Base-by-base conservation (phyloP, 1,140 invertebrate genomes). In the Caerostris darwini region DNA sequence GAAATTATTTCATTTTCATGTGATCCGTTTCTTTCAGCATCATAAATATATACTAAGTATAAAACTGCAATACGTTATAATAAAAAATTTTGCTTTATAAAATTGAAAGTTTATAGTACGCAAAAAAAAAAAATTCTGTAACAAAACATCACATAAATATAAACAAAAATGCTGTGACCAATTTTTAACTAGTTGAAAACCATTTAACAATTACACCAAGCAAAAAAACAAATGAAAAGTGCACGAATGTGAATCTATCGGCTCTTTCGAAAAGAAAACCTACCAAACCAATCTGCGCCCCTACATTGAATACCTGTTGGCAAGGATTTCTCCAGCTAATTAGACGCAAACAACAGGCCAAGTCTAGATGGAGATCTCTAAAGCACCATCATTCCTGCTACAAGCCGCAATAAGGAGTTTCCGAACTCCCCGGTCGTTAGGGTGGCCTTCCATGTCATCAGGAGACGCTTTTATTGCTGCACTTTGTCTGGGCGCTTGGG, bases 231-330 rank as follows among this genome's bases (percentile, higher is more conserved):
- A 6, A 67, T 17, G 14, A 67, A 5, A 14, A 17, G 14, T 67
- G 12, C 61, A 17, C 12, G 14, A 67, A n/a, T n/a, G 14, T 6
- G 61, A 6, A 5, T 67, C n/a, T n/a, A 14, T 17, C 10, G 61
- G n/a, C 14, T 17, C n/a, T 17, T 67, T 67, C 61, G 61, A 67
- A n/a, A 17, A 2, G n/a, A 67, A n/a, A n/a, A 67, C 17, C 14
- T 4, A n/a, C 61, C 14, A 67, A 34, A 34, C 14, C 61, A 67
- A n/a, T 67, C 17, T 10, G 61, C 14, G 14, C 61, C 14, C n/a
- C 61, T 17, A n/a, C 61, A 67, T n/a, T 67, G 61, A 67, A n/a
- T 67, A 67, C 61, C 61, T 67, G 61, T 67, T 67, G 61, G 61
- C n/a, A 0, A 6, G 61, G 61, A 1, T 67, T 67, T 67, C 61